Conservation (phyloP, 2,797 vertebrate species). For the Aselliscus stoliczkanus region DNA sequence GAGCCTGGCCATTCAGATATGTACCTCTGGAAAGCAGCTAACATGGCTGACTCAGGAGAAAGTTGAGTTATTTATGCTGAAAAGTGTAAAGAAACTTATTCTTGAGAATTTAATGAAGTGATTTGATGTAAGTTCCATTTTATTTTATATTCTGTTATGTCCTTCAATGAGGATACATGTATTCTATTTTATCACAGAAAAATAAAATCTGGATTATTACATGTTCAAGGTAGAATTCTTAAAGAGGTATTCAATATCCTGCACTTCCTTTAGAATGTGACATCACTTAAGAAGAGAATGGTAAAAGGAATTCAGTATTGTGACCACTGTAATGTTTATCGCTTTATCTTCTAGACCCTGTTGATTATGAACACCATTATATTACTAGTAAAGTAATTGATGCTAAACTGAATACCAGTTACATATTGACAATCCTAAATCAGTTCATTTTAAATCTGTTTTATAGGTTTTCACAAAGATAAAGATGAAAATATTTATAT, state of each 20-base stretch:
- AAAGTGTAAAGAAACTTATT: conserved; percentile 44
- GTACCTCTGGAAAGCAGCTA: conserved; percentile 33
- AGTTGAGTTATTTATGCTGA: conserved; percentile 61
- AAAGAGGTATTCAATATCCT: not conserved
- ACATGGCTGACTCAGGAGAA: conserved; percentile 22
- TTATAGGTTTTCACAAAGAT: not conserved
- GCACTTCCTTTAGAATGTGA: not conserved
- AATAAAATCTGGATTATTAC: not conserved
- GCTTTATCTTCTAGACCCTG: not conserved
- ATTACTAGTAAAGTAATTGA: not conserved
- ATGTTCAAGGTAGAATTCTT: not conserved
- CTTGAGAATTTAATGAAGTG: conserved; percentile 53
- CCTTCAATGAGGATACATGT: conserved; percentile 14
- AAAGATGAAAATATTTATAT: not conserved
- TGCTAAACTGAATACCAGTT: not conserved
- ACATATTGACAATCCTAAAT: not conserved
- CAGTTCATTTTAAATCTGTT: not conserved
- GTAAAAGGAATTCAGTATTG: not conserved
- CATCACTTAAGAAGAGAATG: not conserved
- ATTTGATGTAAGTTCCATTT: conserved; percentile 25
- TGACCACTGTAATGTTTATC: not conserved
- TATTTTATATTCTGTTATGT: conserved; percentile 15
- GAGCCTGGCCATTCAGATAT: not conserved
- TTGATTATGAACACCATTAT: not conserved
- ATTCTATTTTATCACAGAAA: not conserved